Conservation (phyloP, 2,797 vertebrate genomes). For the Malacoraja senta region DNA sequence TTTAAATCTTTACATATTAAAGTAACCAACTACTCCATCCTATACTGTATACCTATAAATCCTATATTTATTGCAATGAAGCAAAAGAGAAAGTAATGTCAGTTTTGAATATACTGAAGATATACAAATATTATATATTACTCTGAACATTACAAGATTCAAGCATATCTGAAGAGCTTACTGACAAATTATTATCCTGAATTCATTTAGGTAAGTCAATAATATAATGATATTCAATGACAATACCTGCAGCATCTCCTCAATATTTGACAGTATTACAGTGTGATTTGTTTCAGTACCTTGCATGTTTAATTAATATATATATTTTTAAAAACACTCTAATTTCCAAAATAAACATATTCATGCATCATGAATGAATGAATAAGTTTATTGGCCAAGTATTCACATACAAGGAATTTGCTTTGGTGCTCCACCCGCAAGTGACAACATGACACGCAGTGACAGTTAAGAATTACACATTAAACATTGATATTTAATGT, state of each 20-base stretch:
- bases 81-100: not conserved
- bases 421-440: no score
- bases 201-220: constrained; percentile 15
- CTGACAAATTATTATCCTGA: not conserved
- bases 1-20: not conserved
- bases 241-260: not conserved
- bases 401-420: no score
- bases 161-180: no score
- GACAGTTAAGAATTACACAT: no score
- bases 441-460: no score
- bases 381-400: no score
- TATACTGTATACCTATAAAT: no score
- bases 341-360: not conserved
- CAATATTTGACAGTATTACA: not conserved
- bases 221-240: not conserved
- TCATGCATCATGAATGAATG: not conserved
- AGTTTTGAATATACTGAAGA: not conserved
- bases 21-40: no score
- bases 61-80: not conserved
- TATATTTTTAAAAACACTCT: not conserved
- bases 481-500: not conserved
- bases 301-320: constrained; percentile 2
- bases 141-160: not conserved
- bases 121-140: not conserved
- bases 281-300: not conserved